phyloP scores from a whole-genome alignment of 2,113 vertebrate species.

The Lycaon pictus region DNA sequence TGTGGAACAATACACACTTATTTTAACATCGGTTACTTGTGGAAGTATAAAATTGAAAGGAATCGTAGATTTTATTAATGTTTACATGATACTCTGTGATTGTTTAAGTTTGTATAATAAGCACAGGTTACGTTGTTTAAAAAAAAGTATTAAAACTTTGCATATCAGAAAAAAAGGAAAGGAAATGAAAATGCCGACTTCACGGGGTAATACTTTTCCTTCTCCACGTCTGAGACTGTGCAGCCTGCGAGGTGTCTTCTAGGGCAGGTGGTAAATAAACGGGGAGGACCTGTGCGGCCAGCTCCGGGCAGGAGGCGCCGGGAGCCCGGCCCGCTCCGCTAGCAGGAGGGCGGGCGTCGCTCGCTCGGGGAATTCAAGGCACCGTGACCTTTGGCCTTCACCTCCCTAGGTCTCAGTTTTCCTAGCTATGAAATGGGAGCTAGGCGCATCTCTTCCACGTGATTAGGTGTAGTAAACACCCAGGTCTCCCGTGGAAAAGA shows the following conservation, averaged over 20 bases:
- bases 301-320: too few relatives aligned
- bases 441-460: not conserved
- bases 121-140: not conserved
- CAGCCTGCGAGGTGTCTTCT: too few relatives aligned
- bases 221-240: not conserved
- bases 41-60: not conserved
- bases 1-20: not conserved
- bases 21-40: not conserved
- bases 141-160: not conserved
- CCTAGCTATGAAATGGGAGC: not conserved
- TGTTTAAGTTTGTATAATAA: conserved; percentile 19
- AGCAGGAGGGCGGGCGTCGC: too few relatives aligned
- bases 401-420: not conserved
- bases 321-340: too few relatives aligned
- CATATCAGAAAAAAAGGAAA: not conserved
- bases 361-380: not conserved
- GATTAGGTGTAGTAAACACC: not conserved
- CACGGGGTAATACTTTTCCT: not conserved
- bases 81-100: not conserved
- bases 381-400: not conserved
- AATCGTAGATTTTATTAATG: not conserved
- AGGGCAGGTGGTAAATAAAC: too few relatives aligned
- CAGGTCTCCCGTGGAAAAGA: not conserved
- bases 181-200: conserved; percentile 3
- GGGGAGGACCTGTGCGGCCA: too few relatives aligned